Base-by-base conservation (phyloP, 2,113 vertebrate genomes). In the Grantiella picta region DNA sequence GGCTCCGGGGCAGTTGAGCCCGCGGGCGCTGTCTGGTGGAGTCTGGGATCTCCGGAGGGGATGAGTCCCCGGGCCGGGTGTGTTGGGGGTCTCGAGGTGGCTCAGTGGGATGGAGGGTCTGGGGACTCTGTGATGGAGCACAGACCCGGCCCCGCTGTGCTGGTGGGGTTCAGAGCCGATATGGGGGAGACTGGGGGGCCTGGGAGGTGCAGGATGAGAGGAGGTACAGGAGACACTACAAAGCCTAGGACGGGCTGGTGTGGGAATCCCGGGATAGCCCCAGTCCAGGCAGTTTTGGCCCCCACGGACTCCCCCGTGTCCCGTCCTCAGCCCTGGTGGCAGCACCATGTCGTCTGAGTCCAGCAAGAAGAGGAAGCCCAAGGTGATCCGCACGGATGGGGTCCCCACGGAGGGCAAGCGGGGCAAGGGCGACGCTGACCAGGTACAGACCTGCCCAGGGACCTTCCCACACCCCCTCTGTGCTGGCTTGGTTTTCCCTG, bases 341-440 rank as follows among this genome's bases (percentile, higher is more conserved):
- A 47, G 44, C 28, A 18, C 31, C 91, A 96, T 98, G 98, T 98
- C 98, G 1, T 97, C 99, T 2, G 99, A 99, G 21, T 97, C 98
- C 5, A 96, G 98, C 95, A 99, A 99, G 97, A 99, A 99, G 90
- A 97, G 99, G 82, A 99, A 99, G 76, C 98, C 99, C 28, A 99
- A 99, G 97, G 99, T 99, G 60, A 98, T 99, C 92, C 98, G 99
- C 45, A 99, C 97, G 5, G 99, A 99, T 11, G 98, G 98, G 53
- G 97, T 96, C 20, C 98, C 98, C 1, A 90, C 98, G 6, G 99
- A 99, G 89, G 97, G 97, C 90, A 99, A 99, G 96, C 96, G 99
- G 27, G 97, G 93, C 91, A 98, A 99, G 19, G 97, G 91, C 6
- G 99, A 99, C 5, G 92, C 91, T 0, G 99, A 99, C 4, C 99